phyloP scores from a whole-genome alignment of 2,113 vertebrate genomes.

The Philantomba maxwellii region DNA sequence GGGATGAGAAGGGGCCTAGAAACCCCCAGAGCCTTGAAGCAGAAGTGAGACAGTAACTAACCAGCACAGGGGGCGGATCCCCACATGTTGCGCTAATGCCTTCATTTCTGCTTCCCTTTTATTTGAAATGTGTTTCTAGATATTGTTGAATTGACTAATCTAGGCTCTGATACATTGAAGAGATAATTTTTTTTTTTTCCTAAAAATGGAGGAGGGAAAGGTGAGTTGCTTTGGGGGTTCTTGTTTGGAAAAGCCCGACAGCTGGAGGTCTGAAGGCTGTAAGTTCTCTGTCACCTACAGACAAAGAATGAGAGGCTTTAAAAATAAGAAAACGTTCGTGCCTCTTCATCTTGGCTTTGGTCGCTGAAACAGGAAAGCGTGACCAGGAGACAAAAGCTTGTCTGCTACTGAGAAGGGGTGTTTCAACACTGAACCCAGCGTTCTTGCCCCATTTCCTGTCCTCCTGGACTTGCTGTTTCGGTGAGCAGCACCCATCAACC shows the following conservation, averaged over 20 bases:
- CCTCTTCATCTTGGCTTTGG: background rate
- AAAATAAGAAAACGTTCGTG: background rate
- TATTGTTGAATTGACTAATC: background rate
- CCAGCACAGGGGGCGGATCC: accelerated
- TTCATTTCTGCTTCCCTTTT: background rate
- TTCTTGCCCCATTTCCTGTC: background rate
- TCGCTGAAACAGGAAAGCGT: background rate
- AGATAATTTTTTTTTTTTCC: background rate
- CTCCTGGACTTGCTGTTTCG: background rate
- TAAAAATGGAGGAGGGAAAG: background rate
- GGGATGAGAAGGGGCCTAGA: background rate
- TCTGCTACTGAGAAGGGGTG: background rate
- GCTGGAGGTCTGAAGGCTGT: background rate
- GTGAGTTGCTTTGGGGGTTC: background rate
- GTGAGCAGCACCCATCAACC: background rate
- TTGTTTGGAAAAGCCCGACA: background rate
- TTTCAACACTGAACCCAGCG: background rate
- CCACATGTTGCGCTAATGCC: background rate
- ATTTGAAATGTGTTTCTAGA: background rate
- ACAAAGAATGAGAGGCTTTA: background rate
- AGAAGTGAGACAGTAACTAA: background rate
- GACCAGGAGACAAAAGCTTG: background rate
- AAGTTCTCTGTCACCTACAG: background rate
- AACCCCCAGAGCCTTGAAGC: background rate
- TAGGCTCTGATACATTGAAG: background rate